Percentiles rank a stretch among this genome's conserved stretches.
Evolutionary conservation across 1,140 invertebrate genomes (phyloP).

Genomic region (Palaemon carinicauda): DNA sequence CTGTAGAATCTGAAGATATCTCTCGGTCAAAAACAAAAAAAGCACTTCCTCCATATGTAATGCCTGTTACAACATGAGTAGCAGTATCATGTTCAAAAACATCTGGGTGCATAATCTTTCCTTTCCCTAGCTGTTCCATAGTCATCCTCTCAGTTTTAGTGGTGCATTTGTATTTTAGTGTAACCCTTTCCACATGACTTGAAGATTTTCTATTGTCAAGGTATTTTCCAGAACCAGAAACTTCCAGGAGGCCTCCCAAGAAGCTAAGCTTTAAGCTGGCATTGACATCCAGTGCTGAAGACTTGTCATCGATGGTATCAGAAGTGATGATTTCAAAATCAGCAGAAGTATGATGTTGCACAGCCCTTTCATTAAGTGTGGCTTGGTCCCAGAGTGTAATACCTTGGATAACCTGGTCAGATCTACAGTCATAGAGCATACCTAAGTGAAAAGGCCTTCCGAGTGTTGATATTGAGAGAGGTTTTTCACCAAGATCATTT

Average conservation of each 20-base stretch:
- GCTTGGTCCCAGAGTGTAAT: constrained; percentile 4
- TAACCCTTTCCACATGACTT: neutral
- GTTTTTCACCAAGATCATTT: no score
- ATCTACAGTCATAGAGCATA: no score
- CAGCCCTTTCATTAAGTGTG: neutral
- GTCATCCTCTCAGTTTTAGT: neutral
- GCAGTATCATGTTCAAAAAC: constrained; percentile 1
- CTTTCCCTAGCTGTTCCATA: neutral
- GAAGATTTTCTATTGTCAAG: neutral
- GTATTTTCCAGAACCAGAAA: neutral
- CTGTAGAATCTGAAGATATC: neutral
- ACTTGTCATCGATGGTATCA: neutral
- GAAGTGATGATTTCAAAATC: neutral
- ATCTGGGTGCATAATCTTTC: neutral
- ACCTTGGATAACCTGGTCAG: no score
- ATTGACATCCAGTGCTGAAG: neutral
- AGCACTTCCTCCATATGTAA: neutral
- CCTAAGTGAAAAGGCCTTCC: no score
- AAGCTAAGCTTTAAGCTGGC: neutral
- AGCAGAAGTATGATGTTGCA: neutral
- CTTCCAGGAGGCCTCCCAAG: neutral
- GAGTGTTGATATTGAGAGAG: no score
- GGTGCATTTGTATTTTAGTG: neutral
- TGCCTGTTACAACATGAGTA: neutral
- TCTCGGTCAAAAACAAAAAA: neutral